Conservation (phyloP, 2,797 vertebrate species). For the Margarornis squamiger region DNA sequence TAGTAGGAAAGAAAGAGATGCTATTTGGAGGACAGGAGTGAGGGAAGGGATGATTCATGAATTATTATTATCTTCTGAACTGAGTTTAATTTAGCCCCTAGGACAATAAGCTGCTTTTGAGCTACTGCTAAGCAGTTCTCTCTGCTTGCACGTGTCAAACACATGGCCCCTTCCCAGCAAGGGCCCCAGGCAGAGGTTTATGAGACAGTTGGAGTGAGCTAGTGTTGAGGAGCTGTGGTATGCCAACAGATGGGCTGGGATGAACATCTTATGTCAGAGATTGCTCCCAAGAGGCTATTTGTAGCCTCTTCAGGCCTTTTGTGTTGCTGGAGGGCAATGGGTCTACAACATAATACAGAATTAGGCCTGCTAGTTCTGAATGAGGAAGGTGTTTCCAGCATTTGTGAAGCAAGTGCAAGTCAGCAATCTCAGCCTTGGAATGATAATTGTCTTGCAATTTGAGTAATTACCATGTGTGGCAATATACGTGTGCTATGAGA, state of each 20-base stretch:
- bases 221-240: not conserved
- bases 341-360: conserved; percentile 3
- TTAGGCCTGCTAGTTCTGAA: conserved; percentile 8
- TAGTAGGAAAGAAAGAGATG: not conserved
- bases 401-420: conserved; percentile 15
- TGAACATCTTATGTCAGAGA: conserved; percentile 17
- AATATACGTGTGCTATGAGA: not conserved
- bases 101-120: not conserved
- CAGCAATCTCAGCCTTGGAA: conserved; percentile 10
- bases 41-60: not conserved
- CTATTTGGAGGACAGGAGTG: not conserved
- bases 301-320: conserved; percentile 12
- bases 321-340: conserved; percentile 8
- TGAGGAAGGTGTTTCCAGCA: conserved; percentile 26
- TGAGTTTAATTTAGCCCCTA: not conserved
- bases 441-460: conserved; percentile 48
- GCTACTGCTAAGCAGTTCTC: not conserved
- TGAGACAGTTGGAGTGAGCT: not conserved
- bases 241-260: conserved; percentile 39
- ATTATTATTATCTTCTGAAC: not conserved
- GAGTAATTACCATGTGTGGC: conserved; percentile 47
- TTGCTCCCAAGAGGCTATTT: conserved; percentile 37
- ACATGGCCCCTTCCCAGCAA: conserved; percentile 1
- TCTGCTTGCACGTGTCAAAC: not conserved
- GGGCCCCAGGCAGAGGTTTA: not conserved